Conservation (phyloP, 2,888 invertebrate genomes). For the Lamellibrachia satsuma region DNA sequence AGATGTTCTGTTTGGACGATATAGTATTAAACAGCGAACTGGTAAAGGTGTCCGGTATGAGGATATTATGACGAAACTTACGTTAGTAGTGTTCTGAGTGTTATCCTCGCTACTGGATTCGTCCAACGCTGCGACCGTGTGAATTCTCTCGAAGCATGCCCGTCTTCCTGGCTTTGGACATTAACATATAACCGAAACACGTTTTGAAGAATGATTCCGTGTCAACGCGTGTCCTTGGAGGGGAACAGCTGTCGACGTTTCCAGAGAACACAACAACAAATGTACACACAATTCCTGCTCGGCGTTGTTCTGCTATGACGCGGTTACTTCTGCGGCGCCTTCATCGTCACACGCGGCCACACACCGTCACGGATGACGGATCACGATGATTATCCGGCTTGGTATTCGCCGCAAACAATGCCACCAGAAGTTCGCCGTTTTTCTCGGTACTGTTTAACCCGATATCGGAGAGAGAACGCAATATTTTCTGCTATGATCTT, state of each 20-base stretch:
- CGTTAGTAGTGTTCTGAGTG: background rate
- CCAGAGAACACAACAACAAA: background rate
- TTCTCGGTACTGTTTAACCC: background rate
- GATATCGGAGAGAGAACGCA: background rate
- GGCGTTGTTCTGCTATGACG: background rate
- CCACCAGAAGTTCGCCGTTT: background rate
- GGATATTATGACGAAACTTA: background rate
- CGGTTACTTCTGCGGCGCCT: background rate
- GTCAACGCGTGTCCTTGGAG: background rate
- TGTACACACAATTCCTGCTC: background rate
- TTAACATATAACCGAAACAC: background rate
- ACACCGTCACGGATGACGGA: background rate
- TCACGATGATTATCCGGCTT: conserved; percentile 17
- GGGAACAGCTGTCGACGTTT: background rate
- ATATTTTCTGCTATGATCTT: conserved; percentile 8
- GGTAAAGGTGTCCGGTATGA: background rate
- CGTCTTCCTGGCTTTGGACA: background rate
- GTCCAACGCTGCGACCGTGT: background rate
- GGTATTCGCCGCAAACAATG: background rate
- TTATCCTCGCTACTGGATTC: background rate
- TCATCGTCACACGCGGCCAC: conserved; percentile 10
- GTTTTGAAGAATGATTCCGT: background rate
- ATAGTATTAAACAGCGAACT: background rate
- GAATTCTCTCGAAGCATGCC: background rate
- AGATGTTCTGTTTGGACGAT: background rate